Percentiles rank a stretch among this genome's conserved stretches.
Evolutionary conservation across 2,888 invertebrate species (phyloP).

Genomic region (Andrena fulva): DNA sequence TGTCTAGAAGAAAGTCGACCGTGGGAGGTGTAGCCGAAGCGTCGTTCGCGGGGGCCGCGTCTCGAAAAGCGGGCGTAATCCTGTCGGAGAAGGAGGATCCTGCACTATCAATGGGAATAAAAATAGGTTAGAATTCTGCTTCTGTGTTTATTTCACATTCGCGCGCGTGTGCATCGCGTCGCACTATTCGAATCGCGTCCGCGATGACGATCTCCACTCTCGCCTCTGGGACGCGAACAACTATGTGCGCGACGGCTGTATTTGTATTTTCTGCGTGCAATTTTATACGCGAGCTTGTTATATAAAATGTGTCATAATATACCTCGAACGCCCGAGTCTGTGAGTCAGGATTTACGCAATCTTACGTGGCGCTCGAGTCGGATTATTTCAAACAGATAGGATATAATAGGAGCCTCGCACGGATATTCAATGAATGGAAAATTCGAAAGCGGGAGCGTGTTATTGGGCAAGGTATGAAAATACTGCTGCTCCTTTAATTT

Average conservation of each 20-base stretch:
- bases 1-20: not conserved
- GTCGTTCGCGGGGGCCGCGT: not conserved
- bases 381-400: constrained; percentile 49
- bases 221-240: constrained; percentile 11
- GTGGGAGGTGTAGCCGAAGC: not conserved
- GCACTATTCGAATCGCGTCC: constrained; percentile 37
- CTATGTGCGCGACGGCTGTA: not conserved
- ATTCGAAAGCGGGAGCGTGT: constrained; percentile 38
- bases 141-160: constrained; percentile 23
- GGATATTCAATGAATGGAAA: constrained; percentile 55
- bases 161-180: not conserved
- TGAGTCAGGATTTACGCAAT: constrained; percentile 65
- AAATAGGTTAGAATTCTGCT: constrained; percentile 29
- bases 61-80: not conserved
- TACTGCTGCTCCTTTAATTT: constrained; percentile 6
- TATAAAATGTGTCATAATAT: constrained; percentile 64
- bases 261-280: constrained; percentile 26
- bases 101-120: not conserved
- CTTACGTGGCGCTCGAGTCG: constrained; percentile 44
- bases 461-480: constrained; percentile 32
- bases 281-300: constrained; percentile 44
- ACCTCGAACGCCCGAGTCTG: constrained; percentile 42
- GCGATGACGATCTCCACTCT: constrained; percentile 43
- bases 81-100: not conserved
- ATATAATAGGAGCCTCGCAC: constrained; percentile 23